phyloP scores from a whole-genome alignment of 2,113 vertebrate species.

The Cyanoliseus patagonus region DNA sequence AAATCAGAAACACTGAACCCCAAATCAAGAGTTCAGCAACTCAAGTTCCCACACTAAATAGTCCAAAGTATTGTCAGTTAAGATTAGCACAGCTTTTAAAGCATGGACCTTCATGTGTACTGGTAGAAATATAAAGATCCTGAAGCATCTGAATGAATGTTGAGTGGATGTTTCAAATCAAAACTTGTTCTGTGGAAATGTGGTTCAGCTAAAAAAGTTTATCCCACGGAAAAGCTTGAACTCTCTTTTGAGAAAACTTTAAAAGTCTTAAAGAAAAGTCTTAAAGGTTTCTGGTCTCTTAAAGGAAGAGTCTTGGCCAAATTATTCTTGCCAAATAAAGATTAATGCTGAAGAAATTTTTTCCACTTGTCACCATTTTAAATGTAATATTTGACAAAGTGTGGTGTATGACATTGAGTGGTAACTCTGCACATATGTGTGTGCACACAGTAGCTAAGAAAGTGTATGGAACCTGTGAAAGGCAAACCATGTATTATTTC shows the following conservation, averaged over 20 bases:
- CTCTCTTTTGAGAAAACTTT: not conserved
- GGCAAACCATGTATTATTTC: not conserved
- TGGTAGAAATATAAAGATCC: not conserved
- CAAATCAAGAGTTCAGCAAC: not conserved
- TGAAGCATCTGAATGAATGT: not conserved
- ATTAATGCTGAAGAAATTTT: not conserved
- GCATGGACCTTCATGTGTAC: fast-evolving
- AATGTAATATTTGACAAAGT: not conserved
- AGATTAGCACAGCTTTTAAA: not conserved
- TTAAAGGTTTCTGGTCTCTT: not conserved
- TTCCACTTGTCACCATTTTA: not conserved
- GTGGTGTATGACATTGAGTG: not conserved
- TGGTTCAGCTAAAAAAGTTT: not conserved
- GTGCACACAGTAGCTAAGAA: not conserved
- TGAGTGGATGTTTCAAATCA: not conserved
- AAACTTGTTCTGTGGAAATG: not conserved
- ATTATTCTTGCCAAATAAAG: not conserved
- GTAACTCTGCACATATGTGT: not conserved
- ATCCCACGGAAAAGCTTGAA: not conserved
- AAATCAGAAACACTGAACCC: not conserved
- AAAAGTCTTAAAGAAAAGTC: not conserved
- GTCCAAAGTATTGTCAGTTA: not conserved
- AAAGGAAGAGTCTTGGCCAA: not conserved
- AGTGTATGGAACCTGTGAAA: not conserved
- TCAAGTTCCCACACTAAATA: not conserved